Conservation (phyloP, 1,140 invertebrate genomes). For the Augochlora pura region DNA sequence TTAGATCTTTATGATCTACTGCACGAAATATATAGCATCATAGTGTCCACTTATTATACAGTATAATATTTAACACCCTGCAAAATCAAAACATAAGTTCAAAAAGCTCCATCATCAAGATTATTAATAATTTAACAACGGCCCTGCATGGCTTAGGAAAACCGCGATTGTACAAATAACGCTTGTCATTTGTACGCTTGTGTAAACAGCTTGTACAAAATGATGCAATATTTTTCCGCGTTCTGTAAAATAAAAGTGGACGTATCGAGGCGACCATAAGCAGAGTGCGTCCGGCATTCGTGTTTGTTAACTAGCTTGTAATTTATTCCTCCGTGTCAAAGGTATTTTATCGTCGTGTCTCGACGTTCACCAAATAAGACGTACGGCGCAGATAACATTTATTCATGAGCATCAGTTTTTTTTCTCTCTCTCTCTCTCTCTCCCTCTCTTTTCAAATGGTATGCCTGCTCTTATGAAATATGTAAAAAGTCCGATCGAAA, state of each 20-base stretch:
- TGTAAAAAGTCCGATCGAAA: background rate
- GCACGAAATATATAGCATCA: no score
- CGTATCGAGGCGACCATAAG: background rate
- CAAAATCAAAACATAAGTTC: no score
- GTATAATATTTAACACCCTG: no score
- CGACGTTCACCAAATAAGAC: background rate
- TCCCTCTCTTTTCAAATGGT: background rate
- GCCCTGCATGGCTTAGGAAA: no score
- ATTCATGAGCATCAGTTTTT: background rate
- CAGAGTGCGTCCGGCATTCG: background rate
- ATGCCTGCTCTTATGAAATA: background rate
- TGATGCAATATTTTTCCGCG: background rate
- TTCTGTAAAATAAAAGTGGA: background rate
- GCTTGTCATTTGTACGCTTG: no score
- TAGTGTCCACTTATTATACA: no score
- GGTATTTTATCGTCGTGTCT: constrained; percentile 1
- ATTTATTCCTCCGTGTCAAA: constrained; percentile 1
- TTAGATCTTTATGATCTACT: no score
- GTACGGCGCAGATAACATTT: background rate
- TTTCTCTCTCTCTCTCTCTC: background rate
- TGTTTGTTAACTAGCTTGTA: background rate
- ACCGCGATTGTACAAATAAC: no score
- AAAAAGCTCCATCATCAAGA: no score
- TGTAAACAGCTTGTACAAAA: no score
- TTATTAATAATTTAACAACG: no score